phyloP scores from a whole-genome alignment of 2,113 vertebrate species.

The Tichodroma muraria region DNA sequence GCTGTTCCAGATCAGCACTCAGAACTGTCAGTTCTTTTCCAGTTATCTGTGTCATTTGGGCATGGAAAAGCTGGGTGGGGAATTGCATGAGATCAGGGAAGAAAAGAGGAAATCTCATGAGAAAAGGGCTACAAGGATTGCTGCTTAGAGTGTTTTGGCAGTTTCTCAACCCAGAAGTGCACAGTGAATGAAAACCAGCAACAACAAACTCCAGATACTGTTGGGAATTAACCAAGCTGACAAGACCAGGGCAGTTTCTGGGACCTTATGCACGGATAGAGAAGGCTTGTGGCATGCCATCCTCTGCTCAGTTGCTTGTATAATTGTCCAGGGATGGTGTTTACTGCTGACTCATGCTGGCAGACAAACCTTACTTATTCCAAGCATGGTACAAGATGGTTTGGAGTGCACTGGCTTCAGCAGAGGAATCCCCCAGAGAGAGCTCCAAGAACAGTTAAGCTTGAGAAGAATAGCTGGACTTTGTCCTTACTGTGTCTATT shows the following conservation, averaged over 20 bases:
- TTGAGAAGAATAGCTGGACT: neutral
- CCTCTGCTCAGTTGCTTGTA: neutral
- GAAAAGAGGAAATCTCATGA: neutral
- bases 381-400: neutral
- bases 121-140: neutral
- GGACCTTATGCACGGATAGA: neutral
- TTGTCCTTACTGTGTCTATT: neutral
- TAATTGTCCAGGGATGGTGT: neutral
- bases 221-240: neutral
- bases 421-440: neutral
- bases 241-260: neutral
- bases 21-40: neutral
- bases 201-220: neutral
- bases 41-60: neutral
- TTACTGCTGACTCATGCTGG: neutral
- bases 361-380: neutral
- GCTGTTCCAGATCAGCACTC: neutral
- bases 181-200: neutral
- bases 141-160: neutral
- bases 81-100: neutral
- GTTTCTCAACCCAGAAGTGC: neutral
- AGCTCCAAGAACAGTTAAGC: neutral
- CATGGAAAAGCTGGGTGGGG: neutral
- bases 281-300: neutral
- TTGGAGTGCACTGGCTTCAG: neutral